These are phyloP conservation scores for Marronus borbonicus DNA, from an alignment of 2,888 invertebrate species.

Conservation along the genomic window DNA sequence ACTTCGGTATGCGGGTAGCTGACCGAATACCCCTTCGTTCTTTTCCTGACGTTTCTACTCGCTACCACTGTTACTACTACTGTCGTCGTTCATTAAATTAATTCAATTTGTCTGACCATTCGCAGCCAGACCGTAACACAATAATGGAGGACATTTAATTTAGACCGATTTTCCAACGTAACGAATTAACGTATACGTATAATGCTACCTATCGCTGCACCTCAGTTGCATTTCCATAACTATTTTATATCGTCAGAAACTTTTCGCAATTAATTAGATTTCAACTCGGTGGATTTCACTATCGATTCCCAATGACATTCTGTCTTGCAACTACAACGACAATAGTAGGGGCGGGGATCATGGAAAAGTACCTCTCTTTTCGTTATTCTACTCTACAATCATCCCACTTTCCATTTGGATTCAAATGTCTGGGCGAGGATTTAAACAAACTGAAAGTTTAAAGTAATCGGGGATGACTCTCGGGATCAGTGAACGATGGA, in stretches of 20 bases:
- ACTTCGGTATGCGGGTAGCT: constrained; percentile 35
- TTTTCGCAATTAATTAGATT: constrained; percentile 22
- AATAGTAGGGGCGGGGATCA: constrained; percentile 48
- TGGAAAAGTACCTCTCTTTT: constrained; percentile 7
- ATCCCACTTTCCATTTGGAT: constrained; percentile 55
- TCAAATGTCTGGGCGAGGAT: constrained; percentile 49
- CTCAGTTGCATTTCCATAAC: constrained; percentile 13
- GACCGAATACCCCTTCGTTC: constrained; percentile 21
- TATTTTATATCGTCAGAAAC: constrained; percentile 6
- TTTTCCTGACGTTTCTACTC: neutral
- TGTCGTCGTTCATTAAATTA: constrained; percentile 38
- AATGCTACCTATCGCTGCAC: neutral
- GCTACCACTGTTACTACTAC: constrained; percentile 4
- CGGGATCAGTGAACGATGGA: constrained; percentile 46
- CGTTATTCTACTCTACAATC: constrained; percentile 45
- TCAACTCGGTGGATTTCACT: neutral
- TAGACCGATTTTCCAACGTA: constrained; percentile 31
- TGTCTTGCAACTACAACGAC: neutral
- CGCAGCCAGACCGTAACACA: constrained; percentile 31
- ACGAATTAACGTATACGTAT: neutral
- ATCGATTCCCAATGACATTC: constrained; percentile 28
- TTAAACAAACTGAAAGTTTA: constrained; percentile 52
- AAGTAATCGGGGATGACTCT: constrained; percentile 50
- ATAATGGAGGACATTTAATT: constrained; percentile 42
- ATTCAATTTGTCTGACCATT: constrained; percentile 46